These are phyloP conservation scores for Enteromius treurensis DNA, from an alignment of 2,797 vertebrate species.

Conservation along the genomic window DNA sequence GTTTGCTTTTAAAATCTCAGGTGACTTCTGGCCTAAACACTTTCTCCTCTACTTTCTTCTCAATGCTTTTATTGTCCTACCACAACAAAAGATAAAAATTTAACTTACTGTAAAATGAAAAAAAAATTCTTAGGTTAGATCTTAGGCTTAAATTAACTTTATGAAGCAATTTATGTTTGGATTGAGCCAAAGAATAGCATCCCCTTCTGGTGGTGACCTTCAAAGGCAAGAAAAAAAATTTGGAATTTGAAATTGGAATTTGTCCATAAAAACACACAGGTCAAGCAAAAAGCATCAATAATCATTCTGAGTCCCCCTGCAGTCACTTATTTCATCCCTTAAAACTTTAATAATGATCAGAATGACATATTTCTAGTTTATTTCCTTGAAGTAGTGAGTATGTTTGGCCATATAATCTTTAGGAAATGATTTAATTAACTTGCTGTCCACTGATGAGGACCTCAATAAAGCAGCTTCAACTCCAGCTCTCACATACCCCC, in stretches of 20 bases:
- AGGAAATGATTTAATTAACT: background rate
- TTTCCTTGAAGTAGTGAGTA: background rate
- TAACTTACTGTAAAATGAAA: background rate
- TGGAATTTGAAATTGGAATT: too few species aligned
- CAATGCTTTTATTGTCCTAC: background rate
- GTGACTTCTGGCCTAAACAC: background rate
- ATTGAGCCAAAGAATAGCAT: background rate
- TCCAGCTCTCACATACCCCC: background rate
- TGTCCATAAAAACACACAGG: background rate
- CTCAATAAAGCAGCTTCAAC: background rate
- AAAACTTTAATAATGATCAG: background rate
- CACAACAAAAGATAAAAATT: background rate
- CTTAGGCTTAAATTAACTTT: background rate
- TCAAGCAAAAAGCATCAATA: background rate
- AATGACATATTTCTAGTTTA: background rate
- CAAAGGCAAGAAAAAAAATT: background rate
- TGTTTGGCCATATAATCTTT: background rate
- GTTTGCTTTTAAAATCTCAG: background rate
- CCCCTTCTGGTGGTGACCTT: background rate
- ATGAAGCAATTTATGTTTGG: background rate
- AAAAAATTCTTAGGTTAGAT: too few species aligned
- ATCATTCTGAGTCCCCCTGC: background rate
- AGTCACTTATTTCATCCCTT: background rate
- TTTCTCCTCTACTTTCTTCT: background rate
- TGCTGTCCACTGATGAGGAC: background rate